Conservation (phyloP, 2,888 invertebrate species). For the Drosophila nr. medialis region DNA sequence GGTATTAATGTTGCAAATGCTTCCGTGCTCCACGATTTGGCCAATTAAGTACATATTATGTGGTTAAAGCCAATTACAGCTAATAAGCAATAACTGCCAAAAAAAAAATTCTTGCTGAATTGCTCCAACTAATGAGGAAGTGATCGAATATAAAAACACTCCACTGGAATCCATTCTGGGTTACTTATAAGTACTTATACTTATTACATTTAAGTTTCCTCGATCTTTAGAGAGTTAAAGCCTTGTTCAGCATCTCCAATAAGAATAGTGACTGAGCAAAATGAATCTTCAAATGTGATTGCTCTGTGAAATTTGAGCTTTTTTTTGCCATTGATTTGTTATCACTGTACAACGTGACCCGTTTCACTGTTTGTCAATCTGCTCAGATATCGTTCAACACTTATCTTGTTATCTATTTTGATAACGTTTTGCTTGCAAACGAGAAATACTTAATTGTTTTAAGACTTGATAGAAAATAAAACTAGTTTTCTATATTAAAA, state of each 20-base stretch:
- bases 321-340: not conserved
- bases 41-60: constrained; percentile 11
- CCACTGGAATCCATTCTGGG: constrained; percentile 1
- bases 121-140: constrained; percentile 11
- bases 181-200: not conserved
- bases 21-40: constrained; percentile 6
- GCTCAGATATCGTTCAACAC: constrained; percentile 9
- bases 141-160: not conserved
- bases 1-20: constrained; percentile 5
- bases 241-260: not conserved
- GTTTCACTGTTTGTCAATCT: constrained; percentile 13
- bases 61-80: constrained; percentile 18
- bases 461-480: not conserved
- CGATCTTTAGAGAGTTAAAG: not conserved
- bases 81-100: constrained; percentile 38
- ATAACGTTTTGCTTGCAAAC: not conserved
- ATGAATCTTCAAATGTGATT: not conserved
- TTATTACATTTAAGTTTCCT: not conserved
- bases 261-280: not conserved
- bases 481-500: not conserved
- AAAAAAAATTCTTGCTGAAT: constrained; percentile 17
- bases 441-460: not conserved
- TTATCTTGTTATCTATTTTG: not conserved
- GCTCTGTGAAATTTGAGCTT: not conserved
- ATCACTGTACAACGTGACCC: not conserved